Percentiles rank a stretch among this genome's conserved stretches.
Evolutionary conservation across 2,797 vertebrate species (phyloP).

Genomic region (Decapterus maruadsi): DNA sequence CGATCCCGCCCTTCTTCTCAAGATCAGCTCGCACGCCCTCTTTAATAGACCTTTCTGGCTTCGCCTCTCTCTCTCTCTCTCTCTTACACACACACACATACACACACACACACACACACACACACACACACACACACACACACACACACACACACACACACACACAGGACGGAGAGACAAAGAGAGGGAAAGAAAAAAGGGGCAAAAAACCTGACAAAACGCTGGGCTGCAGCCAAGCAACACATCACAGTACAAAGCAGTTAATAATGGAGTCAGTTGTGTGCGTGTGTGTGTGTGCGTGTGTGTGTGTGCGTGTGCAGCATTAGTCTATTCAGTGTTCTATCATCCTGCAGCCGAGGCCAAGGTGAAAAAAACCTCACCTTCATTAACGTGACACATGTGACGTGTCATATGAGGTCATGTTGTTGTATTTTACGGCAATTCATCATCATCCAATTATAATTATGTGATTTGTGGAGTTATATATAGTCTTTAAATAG

Average conservation of each 20-base stretch:
- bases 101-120: neutral
- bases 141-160: neutral
- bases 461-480: too few relatives aligned
- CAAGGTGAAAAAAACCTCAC: neutral
- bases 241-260: slow-evolving; percentile 29
- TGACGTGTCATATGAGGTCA: neutral
- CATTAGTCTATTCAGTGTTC: neutral
- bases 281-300: neutral
- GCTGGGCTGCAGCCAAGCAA: slow-evolving; percentile 22
- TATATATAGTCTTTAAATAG: neutral
- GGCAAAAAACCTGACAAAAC: neutral
- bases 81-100: neutral
- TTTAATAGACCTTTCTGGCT: slow-evolving; percentile 20
- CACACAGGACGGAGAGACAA: neutral
- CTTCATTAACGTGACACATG: too few relatives aligned
- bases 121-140: neutral
- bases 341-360: neutral
- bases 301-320: neutral
- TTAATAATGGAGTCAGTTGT: slow-evolving; percentile 12
- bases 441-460: too few relatives aligned
- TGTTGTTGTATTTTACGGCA: neutral
- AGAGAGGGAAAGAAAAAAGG: neutral
- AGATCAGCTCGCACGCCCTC: slow-evolving; percentile 35
- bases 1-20: slow-evolving; percentile 74
- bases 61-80: neutral